Conservation (phyloP, 2,888 invertebrate species). For the Melinaea marsaeus region DNA sequence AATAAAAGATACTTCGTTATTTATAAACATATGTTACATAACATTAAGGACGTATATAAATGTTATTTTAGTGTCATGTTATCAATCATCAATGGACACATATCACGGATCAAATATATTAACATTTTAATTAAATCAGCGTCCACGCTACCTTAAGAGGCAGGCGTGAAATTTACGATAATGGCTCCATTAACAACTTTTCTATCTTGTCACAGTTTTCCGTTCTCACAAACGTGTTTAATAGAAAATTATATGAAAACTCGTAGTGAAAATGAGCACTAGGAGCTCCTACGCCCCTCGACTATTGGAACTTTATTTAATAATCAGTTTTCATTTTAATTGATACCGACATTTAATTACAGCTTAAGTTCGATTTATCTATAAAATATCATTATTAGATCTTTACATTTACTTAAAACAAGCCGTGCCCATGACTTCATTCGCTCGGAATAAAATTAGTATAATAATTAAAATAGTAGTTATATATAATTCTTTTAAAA, state of each 20-base stretch:
- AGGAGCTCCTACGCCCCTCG: constrained; percentile 1
- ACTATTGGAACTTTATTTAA: constrained; percentile 4
- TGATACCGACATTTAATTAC: no score
- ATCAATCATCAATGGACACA: not conserved
- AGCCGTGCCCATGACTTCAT: no score
- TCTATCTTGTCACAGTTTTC: constrained; percentile 18
- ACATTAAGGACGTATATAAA: no score
- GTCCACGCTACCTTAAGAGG: constrained; percentile 3
- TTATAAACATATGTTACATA: no score
- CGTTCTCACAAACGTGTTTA: constrained; percentile 19
- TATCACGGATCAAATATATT: not conserved
- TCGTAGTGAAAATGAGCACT: constrained; percentile 21
- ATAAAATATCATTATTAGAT: no score
- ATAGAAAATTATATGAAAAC: constrained; percentile 24
- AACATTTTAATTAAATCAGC: constrained; percentile 3
- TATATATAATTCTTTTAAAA: no score
- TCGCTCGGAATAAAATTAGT: no score
- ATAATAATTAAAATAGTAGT: no score
- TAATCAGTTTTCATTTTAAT: not conserved
- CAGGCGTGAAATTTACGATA: constrained; percentile 21
- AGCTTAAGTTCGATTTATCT: no score
- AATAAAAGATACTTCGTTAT: no score
- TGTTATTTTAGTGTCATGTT: no score
- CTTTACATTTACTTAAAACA: no score
- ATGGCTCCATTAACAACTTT: constrained; percentile 16